Base-by-base conservation (phyloP, 2,888 invertebrate genomes). In the Cepaea hortensis region DNA sequence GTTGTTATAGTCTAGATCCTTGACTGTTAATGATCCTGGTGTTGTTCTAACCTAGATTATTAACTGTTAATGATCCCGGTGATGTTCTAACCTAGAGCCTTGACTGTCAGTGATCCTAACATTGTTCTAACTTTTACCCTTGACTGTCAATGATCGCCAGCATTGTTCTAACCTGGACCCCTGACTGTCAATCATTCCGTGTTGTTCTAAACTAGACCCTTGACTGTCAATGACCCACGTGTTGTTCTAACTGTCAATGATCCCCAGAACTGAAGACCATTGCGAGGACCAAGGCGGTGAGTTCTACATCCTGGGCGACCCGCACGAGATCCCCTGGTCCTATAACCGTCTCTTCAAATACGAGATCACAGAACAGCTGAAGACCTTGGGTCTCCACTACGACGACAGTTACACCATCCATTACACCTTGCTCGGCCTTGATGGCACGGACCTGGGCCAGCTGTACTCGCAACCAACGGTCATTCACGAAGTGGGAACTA, bases 261-360 rank as follows among this genome's bases (percentile, higher is more conserved):
- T 62, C 15, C 3, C 35, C 1, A 76, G 82, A 23, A 46, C 9
- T 13, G n/a, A 65, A 4, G 65, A 48, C 50, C 79, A 82, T 79
- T 35, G 77, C 15, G 73, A 87, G 73, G 48, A 89, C 75, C 6
- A 73, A n/a, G 89, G 86, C n/a, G 89, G 88, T 4, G 85, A 88
- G 61, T 85, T 90, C 75, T 88, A 88, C 46, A 72, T 90, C 20
- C 87, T 90, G 15, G 90, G 90, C 20, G 90, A 88, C 18, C 81
- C 73, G 50, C 80, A 88, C 46, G 90, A 90, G 79, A 88, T 89
- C 87, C 82, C 87, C 0, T 90, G 89, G 89, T 61, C 72, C 50
- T 90, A 88, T 65, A 87, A 90, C 82, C 81, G 90, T 3, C 76
- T 87, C 15, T 89, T 87, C 87, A 89, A 87, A 81, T 81, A 88